phyloP scores from a whole-genome alignment of 2,113 vertebrate genomes.

The Eonycteris spelaea region DNA sequence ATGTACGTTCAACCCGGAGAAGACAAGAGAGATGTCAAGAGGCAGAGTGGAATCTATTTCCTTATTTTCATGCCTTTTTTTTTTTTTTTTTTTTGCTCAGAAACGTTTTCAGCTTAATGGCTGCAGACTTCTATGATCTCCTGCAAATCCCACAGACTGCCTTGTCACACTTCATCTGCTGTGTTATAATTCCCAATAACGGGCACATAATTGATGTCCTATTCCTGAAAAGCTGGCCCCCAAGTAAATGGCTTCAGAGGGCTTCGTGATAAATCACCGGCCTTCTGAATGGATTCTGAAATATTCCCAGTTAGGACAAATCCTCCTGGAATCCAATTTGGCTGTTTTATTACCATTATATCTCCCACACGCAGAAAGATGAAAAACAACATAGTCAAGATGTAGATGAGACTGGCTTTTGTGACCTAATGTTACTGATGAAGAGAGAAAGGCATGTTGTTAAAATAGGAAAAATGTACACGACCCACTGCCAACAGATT shows the following conservation, averaged over 20 bases:
- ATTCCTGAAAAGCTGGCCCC: slow-evolving; percentile 44
- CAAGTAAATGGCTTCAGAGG: slow-evolving; percentile 38
- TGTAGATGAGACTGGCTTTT: slow-evolving; percentile 63
- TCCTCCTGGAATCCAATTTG: slow-evolving; percentile 53
- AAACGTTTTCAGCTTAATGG: not conserved
- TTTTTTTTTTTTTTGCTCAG: not conserved
- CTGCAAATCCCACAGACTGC: not conserved
- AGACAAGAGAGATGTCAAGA: not conserved
- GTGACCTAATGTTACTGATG: slow-evolving; percentile 59
- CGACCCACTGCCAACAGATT: not conserved
- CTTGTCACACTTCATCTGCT: slow-evolving; percentile 51
- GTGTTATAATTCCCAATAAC: slow-evolving; percentile 53
- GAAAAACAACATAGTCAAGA: slow-evolving; percentile 57
- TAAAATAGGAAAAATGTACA: slow-evolving; percentile 18
- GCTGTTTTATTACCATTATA: slow-evolving; percentile 17
- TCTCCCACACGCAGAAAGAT: slow-evolving; percentile 34
- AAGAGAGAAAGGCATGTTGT: slow-evolving; percentile 46
- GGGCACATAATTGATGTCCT: slow-evolving; percentile 24
- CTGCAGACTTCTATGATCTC: slow-evolving; percentile 21
- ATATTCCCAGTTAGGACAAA: slow-evolving; percentile 44
- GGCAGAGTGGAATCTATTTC: not conserved
- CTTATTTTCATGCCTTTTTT: not conserved
- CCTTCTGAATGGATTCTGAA: slow-evolving; percentile 49
- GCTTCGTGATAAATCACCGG: slow-evolving; percentile 47
- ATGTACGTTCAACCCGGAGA: not conserved